Evolutionary conservation across 1,140 invertebrate species (phyloP).

Genomic region (Drosophila repleta): DNA sequence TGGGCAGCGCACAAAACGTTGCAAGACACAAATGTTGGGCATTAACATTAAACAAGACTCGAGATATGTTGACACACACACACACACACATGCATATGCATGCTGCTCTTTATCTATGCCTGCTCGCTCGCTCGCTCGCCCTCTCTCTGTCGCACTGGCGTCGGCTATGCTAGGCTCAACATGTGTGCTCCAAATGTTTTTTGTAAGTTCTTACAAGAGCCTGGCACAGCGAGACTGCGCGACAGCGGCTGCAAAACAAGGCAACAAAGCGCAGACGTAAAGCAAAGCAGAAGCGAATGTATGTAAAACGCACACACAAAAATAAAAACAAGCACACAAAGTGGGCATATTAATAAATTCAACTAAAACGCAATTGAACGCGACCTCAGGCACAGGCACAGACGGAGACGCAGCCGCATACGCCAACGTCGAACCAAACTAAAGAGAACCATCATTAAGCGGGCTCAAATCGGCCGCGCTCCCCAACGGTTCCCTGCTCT

Average conservation of each 20-base stretch:
- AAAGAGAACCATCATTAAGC: conserved; percentile 50
- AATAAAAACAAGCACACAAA: conserved; percentile 43
- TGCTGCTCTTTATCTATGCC: not conserved
- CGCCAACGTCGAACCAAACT: conserved; percentile 19
- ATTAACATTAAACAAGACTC: conserved; percentile 36
- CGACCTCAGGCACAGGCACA: conserved; percentile 42
- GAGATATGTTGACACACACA: conserved; percentile 14
- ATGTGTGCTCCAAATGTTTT: conserved; percentile 78
- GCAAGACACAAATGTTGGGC: conserved; percentile 55
- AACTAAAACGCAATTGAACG: conserved; percentile 64
- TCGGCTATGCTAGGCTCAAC: conserved; percentile 42
- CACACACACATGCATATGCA: conserved; percentile 3
- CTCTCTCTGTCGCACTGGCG: conserved; percentile 4
- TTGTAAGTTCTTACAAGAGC: conserved; percentile 58
- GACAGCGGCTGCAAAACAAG: conserved; percentile 44
- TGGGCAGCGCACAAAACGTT: conserved; percentile 42
- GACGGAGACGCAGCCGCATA: conserved; percentile 9
- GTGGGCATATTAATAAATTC: conserved; percentile 57
- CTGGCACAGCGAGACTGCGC: conserved; percentile 37
- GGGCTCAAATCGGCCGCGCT: conserved; percentile 59
- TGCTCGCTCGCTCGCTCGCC: conserved; percentile 4
- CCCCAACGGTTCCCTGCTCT: conserved; percentile 20
- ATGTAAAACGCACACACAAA: conserved; percentile 40
- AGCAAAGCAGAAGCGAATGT: conserved; percentile 30
- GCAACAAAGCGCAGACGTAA: conserved; percentile 34